Evolutionary conservation across 2,888 invertebrate species (phyloP).

Genomic region (Leucania comma): DNA sequence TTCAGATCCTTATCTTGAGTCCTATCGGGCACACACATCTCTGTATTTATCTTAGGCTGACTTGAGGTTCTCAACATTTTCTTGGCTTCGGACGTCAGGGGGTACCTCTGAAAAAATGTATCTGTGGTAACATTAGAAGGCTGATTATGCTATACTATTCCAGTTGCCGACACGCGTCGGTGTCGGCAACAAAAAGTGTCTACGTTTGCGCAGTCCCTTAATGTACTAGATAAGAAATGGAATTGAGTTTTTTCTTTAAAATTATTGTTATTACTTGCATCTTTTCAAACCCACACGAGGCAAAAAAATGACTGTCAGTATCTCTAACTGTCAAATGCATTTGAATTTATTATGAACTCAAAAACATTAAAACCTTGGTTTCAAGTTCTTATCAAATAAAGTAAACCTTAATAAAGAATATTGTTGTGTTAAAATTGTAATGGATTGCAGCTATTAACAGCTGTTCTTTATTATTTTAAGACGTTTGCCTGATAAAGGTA

Average conservation of each 20-base stretch:
- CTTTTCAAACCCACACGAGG: constrained; percentile 20
- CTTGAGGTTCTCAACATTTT: constrained; percentile 44
- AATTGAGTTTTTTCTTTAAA: background rate
- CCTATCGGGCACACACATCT: constrained; percentile 52
- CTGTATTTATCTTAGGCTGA: constrained; percentile 24
- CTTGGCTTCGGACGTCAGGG: background rate
- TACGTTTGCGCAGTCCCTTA: too few relatives aligned
- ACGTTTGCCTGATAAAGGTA: constrained; percentile 10
- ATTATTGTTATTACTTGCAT: constrained; percentile 21
- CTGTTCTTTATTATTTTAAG: constrained; percentile 22
- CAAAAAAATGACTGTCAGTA: constrained; percentile 22
- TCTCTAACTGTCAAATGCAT: constrained; percentile 31
- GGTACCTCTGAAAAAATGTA: too few relatives aligned
- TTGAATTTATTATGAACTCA: constrained; percentile 30
- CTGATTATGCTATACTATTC: too few relatives aligned
- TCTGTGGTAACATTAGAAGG: too few relatives aligned
- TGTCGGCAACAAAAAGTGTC: too few relatives aligned
- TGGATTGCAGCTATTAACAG: constrained; percentile 22
- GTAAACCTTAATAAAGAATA: constrained; percentile 16
- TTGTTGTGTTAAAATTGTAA: constrained; percentile 28
- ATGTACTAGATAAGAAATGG: background rate
- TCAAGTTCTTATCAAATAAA: constrained; percentile 20
- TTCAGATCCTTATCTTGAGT: constrained; percentile 51
- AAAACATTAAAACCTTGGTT: constrained; percentile 29
- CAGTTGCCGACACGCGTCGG: too few relatives aligned